A percentile compares a stretch with the other conserved stretches of the same genome.
These are phyloP conservation scores for Calephelis perditalis DNA, from an alignment of 2,888 invertebrate species.

Conservation along the genomic window DNA sequence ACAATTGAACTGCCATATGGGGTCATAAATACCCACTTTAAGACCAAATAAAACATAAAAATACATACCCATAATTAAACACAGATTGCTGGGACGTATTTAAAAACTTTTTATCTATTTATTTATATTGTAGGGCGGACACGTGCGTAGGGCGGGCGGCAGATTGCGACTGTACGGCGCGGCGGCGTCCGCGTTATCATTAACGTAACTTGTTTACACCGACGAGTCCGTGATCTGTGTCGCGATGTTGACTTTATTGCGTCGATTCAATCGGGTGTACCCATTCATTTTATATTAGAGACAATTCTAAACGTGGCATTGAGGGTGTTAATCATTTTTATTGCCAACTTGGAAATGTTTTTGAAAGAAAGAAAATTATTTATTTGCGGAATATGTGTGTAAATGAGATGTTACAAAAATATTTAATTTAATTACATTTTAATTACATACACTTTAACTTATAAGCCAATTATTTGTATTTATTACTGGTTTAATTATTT, in stretches of 20 bases:
- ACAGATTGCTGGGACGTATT: constrained; percentile 15
- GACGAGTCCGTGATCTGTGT: constrained; percentile 53
- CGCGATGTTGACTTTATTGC: constrained; percentile 46
- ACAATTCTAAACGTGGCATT: background rate
- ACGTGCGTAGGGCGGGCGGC: constrained; percentile 52
- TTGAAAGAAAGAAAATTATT: too few relatives aligned
- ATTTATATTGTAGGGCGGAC: constrained; percentile 12
- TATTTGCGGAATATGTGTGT: too few relatives aligned
- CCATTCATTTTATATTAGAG: constrained; percentile 34
- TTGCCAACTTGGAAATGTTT: too few relatives aligned
- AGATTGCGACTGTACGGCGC: constrained; percentile 59
- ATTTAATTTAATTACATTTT: too few relatives aligned
- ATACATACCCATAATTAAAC: constrained; percentile 40
- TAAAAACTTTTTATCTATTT: constrained; percentile 12
- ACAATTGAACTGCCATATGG: constrained; percentile 26
- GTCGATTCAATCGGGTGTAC: constrained; percentile 15
- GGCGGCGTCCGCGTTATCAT: constrained; percentile 54
- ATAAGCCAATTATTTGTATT: too few relatives aligned
- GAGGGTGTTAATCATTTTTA: too few relatives aligned
- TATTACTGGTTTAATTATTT: too few relatives aligned
- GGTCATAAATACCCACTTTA: background rate
- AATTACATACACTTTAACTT: too few relatives aligned
- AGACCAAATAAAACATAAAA: background rate
- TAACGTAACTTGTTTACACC: constrained; percentile 60
- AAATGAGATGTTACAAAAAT: too few relatives aligned